phyloP scores from a whole-genome alignment of 1,140 invertebrate genomes.

The Sycophila sp. region DNA sequence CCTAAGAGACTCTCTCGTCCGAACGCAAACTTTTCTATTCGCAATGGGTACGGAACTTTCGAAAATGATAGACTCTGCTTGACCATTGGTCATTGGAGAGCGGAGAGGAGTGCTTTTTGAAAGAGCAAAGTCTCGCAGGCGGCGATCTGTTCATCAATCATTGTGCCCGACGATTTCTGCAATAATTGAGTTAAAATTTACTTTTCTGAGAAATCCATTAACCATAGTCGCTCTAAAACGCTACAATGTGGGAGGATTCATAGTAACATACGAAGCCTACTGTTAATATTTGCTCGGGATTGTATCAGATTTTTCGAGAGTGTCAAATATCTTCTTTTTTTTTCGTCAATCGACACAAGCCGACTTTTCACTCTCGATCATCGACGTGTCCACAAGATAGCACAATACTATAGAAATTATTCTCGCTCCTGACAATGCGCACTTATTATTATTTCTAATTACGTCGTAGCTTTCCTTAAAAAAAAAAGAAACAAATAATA shows the following conservation, averaged over 20 bases:
- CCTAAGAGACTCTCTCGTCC: neutral
- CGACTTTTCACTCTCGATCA: too few relatives aligned
- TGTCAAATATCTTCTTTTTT: neutral
- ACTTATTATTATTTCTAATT: too few relatives aligned
- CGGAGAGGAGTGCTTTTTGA: neutral
- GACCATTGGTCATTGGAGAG: constrained; percentile 7
- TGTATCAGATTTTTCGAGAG: neutral
- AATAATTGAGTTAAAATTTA: constrained; percentile 31
- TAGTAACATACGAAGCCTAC: neutral
- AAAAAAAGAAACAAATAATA: too few relatives aligned
- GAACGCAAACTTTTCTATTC: constrained; percentile 16
- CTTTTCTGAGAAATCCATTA: constrained; percentile 11
- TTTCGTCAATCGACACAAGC: too few relatives aligned
- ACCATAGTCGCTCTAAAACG: neutral
- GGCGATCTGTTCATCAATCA: constrained; percentile 20
- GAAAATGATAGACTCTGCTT: constrained; percentile 27
- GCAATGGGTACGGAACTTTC: constrained; percentile 8
- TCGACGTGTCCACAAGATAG: too few relatives aligned
- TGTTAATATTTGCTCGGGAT: neutral
- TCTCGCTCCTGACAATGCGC: too few relatives aligned
- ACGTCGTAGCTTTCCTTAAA: too few relatives aligned
- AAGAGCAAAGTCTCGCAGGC: neutral
- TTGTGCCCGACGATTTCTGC: neutral
- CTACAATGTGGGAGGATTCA: neutral
- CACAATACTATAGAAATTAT: too few relatives aligned